Base-by-base conservation (phyloP, 1,140 invertebrate genomes). In the Paracyclopina nana region DNA sequence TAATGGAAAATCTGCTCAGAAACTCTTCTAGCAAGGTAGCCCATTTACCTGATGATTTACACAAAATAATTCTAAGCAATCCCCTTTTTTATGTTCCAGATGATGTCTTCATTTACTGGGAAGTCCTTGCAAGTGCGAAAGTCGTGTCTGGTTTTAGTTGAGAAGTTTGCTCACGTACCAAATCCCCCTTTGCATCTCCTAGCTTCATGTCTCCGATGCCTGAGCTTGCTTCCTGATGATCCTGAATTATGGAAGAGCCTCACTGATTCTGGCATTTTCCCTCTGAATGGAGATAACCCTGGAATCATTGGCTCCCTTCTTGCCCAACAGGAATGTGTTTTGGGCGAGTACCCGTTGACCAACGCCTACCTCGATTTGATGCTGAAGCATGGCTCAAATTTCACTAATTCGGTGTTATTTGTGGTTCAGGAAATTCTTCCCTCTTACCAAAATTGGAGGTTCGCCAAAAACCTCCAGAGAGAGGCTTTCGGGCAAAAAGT, bases 351-450 rank as follows among this genome's bases (percentile, higher is more conserved):
- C 34, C 51, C 51, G 25, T 31, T 52, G 51, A 52, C 44, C 18
- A 27, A 50, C 18, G 51, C 51, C 2, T 52, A 42, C 34, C 28
- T 52, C 6, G 42, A 52, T 16, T 42, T 52, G 18, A 20, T 52
- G 24, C 20, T 24, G 11, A 18, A 25, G 11, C 20, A 24, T 24
- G 20, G 5, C 25, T 20, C 22, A 11, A 46, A 53, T 6, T n/a
- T 22, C 9, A 42, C 50, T n/a, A 42, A 42, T 11, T 42, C 46
- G 12, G 20, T 52, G 44, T 24, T 53, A 3, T 52, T 34, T 24
- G 38, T 52, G 24, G 42, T 49, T 28, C 51, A 53, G 14, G 51
- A 52, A 16, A 28, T 52, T 42, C 28, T 52, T 20, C 51, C 51
- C 14, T 46, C 51, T 11, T 53, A 29, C 34, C 28, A 16, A 53